Conservation (phyloP, 2,888 invertebrate genomes). For the Troides aeacus region DNA sequence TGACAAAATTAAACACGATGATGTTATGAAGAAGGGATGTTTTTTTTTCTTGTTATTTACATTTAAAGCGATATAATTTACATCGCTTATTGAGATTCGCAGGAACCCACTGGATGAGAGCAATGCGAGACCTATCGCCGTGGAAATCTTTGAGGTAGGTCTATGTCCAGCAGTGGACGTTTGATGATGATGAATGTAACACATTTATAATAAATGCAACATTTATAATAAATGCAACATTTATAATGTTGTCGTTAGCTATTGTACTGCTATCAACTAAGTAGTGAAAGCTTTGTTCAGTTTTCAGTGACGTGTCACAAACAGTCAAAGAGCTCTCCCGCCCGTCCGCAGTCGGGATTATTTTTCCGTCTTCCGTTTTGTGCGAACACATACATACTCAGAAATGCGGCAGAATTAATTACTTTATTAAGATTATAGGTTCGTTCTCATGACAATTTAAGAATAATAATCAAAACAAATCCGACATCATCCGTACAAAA, state of each 20-base stretch:
- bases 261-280: conserved; percentile 17
- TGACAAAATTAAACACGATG: no score
- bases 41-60: background rate
- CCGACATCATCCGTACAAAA: no score
- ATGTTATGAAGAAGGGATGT: background rate
- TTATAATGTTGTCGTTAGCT: conserved; percentile 12
- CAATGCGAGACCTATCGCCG: no score
- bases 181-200: no score
- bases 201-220: background rate
- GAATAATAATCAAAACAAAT: no score
- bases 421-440: background rate
- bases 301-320: conserved; percentile 26
- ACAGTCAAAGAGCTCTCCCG: conserved; percentile 24
- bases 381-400: background rate
- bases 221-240: background rate
- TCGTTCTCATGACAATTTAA: no score
- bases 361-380: conserved; percentile 12
- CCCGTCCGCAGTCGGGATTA: conserved; percentile 12
- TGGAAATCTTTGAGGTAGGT: no score
- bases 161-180: no score
- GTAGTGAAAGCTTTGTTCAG: conserved; percentile 28
- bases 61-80: background rate
- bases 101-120: no score
- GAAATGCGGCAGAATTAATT: conserved; percentile 5
- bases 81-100: background rate